These are phyloP conservation scores for Drosophila mulleri DNA, from an alignment of 2,888 invertebrate species.

Conservation along the genomic window DNA sequence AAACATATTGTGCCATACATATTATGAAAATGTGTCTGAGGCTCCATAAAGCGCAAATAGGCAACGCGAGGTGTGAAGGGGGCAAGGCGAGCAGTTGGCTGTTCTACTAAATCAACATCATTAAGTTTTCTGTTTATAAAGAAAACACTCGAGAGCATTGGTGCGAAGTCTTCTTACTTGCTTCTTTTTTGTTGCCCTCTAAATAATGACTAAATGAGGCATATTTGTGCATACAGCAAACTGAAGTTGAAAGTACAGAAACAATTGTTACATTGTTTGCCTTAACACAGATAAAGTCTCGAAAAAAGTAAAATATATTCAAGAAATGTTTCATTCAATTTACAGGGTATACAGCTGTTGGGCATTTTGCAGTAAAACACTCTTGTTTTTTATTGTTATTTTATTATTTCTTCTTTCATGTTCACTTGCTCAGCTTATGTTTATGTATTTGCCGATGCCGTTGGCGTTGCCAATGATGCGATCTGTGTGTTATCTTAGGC, in stretches of 20 bases:
- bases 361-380: no score
- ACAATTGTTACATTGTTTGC: no score
- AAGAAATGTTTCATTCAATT: not conserved
- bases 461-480: conserved; percentile 70
- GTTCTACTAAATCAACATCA: conserved; percentile 81
- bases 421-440: conserved; percentile 61
- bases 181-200: conserved; percentile 7
- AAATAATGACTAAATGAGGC: not conserved
- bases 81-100: conserved; percentile 26
- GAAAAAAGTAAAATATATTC: not conserved
- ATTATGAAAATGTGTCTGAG: conserved; percentile 62
- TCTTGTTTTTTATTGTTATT: conserved; percentile 1
- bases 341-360: not conserved
- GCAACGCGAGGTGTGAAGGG: not conserved
- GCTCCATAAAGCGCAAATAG: conserved; percentile 27
- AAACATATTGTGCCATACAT: conserved; percentile 67
- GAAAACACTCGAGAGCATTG: conserved; percentile 75
- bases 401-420: conserved; percentile 50
- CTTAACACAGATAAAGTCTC: not conserved
- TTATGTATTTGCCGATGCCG: conserved; percentile 58
- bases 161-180: conserved; percentile 36
- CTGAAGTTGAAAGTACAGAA: not conserved
- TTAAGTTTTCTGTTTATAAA: conserved; percentile 81
- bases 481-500: conserved; percentile 66
- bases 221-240: not conserved